A percentile compares a stretch with the other conserved stretches of the same genome.
Evolutionary conservation across 2,797 vertebrate genomes (phyloP).

Genomic region (Astyanax mexicanus): DNA sequence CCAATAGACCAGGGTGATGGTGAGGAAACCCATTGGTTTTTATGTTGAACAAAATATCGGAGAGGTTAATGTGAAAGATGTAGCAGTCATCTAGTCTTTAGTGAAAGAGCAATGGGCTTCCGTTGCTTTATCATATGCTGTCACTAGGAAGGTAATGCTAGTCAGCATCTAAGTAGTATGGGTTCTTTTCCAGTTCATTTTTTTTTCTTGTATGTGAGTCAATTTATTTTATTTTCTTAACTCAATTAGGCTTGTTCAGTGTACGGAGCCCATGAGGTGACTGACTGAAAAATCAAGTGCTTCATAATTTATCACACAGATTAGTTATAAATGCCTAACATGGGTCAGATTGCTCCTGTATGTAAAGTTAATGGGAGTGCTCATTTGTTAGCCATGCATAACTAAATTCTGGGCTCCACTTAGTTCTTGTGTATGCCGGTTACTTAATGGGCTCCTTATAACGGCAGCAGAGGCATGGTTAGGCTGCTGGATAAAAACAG

Average conservation of each 20-base stretch:
- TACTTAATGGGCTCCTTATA: constrained; percentile 34
- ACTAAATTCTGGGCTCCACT: not conserved
- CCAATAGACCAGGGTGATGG: constrained; percentile 99
- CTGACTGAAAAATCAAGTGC: not conserved
- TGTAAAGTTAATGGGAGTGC: not conserved
- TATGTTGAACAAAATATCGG: constrained; percentile 80
- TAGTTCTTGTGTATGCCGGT: not conserved
- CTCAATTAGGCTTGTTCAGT: not conserved
- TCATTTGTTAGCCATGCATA: not conserved
- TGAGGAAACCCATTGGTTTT: constrained; percentile 98
- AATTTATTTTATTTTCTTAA: not conserved
- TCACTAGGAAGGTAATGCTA: constrained; percentile 54
- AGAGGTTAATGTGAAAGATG: constrained; percentile 65
- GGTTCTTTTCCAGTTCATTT: constrained; percentile 26
- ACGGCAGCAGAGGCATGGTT: not conserved
- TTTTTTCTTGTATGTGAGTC: not conserved
- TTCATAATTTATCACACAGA: not conserved
- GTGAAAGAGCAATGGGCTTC: constrained; percentile 60
- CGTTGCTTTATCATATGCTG: constrained; percentile 47
- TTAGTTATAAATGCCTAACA: not conserved
- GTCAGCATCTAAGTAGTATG: constrained; percentile 41
- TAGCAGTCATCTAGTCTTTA: constrained; percentile 58
- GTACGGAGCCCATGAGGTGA: constrained; percentile 7
- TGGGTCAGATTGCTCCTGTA: too few relatives aligned
- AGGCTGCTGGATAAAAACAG: constrained; percentile 41